A percentile compares a stretch with the other conserved stretches of the same genome.
These are phyloP conservation scores for Drosophila nigricruria DNA, from an alignment of 2,888 invertebrate genomes.

Conservation along the genomic window DNA sequence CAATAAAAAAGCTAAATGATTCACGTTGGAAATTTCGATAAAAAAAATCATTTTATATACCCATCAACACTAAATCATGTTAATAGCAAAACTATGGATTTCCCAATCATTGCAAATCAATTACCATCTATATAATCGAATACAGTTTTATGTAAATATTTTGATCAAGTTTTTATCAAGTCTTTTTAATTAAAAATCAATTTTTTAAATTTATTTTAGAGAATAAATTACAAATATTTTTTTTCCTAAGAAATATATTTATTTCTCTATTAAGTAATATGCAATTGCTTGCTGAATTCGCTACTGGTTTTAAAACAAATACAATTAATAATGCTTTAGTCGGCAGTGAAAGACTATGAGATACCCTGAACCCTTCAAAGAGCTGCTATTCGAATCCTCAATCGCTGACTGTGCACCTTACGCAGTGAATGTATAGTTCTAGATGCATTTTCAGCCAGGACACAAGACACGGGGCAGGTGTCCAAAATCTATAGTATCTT, in stretches of 20 bases:
- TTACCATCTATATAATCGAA: not conserved
- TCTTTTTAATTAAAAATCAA: not conserved
- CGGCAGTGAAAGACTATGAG: not conserved
- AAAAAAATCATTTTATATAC: not conserved
- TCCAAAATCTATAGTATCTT: no score
- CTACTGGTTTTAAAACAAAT: not conserved
- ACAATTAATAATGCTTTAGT: not conserved
- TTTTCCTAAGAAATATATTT: not conserved
- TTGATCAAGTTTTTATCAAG: not conserved
- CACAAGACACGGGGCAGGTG: no score
- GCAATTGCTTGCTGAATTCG: no score
- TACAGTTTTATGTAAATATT: not conserved
- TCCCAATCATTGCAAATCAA: not conserved
- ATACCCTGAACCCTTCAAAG: not conserved
- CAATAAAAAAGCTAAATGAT: not conserved
- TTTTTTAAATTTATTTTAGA: slow-evolving; percentile 5
- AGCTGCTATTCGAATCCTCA: no score
- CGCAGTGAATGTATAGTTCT: no score
- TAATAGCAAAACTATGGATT: not conserved
- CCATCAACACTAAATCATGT: not conserved
- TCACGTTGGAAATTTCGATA: slow-evolving; percentile 16
- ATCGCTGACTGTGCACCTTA: no score
- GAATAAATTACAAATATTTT: not conserved
- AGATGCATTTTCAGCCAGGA: no score
- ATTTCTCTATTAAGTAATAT: no score